Conservation (phyloP, 2,113 vertebrate species). For the Helogale parvula region DNA sequence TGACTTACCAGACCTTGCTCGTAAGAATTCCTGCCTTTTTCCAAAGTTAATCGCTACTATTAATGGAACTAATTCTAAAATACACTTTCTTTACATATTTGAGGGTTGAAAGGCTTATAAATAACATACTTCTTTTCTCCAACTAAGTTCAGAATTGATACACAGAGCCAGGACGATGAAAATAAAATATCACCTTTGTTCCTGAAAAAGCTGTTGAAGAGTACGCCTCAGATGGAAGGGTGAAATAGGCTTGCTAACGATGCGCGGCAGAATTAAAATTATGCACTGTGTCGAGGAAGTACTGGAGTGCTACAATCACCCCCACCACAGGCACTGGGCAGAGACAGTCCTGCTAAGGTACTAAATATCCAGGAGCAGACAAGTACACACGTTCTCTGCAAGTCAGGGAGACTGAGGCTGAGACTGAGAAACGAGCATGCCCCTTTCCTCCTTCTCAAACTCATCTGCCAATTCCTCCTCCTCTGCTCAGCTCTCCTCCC, state of each 20-base stretch:
- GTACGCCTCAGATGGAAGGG: not conserved
- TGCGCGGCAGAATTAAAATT: not conserved
- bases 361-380: not conserved
- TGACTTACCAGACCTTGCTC: not conserved
- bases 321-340: not conserved
- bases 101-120: slow-evolving; percentile 53
- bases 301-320: not conserved
- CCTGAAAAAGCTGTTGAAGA: slow-evolving; percentile 32
- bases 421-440: not conserved
- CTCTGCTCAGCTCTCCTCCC: not conserved
- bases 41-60: not conserved
- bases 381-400: not conserved
- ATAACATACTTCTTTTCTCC: not conserved
- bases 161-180: not conserved
- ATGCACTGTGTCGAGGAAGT: not conserved
- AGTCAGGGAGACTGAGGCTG: not conserved
- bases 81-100: not conserved
- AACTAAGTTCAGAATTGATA: slow-evolving; percentile 26
- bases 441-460: not conserved
- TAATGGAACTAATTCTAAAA: slow-evolving; percentile 6
- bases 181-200: slow-evolving; percentile 15
- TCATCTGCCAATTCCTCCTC: not conserved
- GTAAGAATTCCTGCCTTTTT: not conserved
- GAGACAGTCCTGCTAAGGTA: not conserved
- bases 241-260: not conserved